Evolutionary conservation across 2,113 vertebrate genomes (phyloP), one percentile per base, ranked within the genome.

Genomic region (Oreocharis arfaki): DNA sequence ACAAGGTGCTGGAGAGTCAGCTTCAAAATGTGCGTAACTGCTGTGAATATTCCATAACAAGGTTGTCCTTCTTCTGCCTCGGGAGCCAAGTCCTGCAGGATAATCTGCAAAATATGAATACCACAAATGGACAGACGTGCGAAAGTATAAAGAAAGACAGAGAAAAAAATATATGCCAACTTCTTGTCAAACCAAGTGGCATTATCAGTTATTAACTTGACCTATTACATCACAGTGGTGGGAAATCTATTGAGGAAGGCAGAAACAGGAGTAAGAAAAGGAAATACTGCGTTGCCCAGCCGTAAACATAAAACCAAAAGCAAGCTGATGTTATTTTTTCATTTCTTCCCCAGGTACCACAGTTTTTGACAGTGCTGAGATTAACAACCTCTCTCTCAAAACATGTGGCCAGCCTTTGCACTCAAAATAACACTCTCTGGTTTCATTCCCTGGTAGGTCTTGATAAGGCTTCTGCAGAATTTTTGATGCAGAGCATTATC

Each of bases 91-190:
- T n/a, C 39, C 47, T 84, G 26, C 28, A 79, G 44, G 11, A 12
- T 47, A 78, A 84, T 77, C 35, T 56, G 22, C 28, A 65, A 81
- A 71, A 88, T 30, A 33, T 8, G 12, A 85, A 59, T 60, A 49
- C 10, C 10, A 44, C 28, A 64, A 63, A 73, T 9, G n/a, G 30
- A 53, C 22, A 75, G 41, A 11, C 0, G 0, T 46, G 12, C 6
- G 69, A 49, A 82, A 41, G 7, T 16, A 28, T 7, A 46, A 3
- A 55, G 50, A 74, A 84, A 49, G 10, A n/a, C n/a, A n/a, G n/a
- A 18, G 6, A 4, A 0, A 1, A 2, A 23, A n/a, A 55, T 33
- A 3, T 32, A 39, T 6, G 3, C 8, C 6, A 3, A 2, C n/a
- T 68, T 47, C 53, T 32, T 47, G 39, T 61, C 42, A 86, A 94